Evolutionary conservation across 2,113 vertebrate species (phyloP), one percentile per base, ranked within the genome.

Genomic region (Tragulus kanchil): DNA sequence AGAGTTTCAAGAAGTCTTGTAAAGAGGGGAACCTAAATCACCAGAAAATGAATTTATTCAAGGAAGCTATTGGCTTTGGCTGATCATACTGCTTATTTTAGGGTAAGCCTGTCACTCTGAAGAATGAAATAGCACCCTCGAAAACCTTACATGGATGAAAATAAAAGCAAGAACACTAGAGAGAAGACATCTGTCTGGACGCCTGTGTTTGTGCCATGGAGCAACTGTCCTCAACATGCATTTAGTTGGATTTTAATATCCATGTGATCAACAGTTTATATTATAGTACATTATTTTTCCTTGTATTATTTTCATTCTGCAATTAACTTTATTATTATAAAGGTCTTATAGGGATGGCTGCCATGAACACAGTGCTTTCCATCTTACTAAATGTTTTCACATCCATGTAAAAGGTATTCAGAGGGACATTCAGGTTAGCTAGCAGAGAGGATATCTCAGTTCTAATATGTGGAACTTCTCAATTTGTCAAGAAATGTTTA

Each of bases 301-400:
- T 62, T 36, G 5, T 61, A 81, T 79, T 65, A 73, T 90, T 94
- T 86, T 75, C 54, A 93, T 82, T 75, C 48, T 59, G 42, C 6
- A 82, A 82, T 56, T 9, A 78, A 90, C 59, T 89, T 75, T 82
- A 26, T 42, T 62, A 84, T 64, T 95, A 77, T 59, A 95, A 56
- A 92, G 69, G 15, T 79, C 17, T 6, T 52, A 21, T 12, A 62
- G 42, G 42, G 73, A 21, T 58, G 45, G 56, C 48, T 62, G 4
- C 25, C 54, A 79, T 36, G 42, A 81, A 54, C 62, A 65, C 7
- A 64, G 5, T 42, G 5, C 3, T 89, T 78, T 58, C 84, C 17
- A 28, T 36, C 31, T 75, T 61, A 69, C 14, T 83, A 56, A 84
- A 69, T 83, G 25, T 48, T 96, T 85, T 92, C 15, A 71, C 59